Percentiles rank a stretch among this genome's conserved stretches.
Conservation (phyloP, 2,113 vertebrate species). For the Halcyon malimbica region DNA sequence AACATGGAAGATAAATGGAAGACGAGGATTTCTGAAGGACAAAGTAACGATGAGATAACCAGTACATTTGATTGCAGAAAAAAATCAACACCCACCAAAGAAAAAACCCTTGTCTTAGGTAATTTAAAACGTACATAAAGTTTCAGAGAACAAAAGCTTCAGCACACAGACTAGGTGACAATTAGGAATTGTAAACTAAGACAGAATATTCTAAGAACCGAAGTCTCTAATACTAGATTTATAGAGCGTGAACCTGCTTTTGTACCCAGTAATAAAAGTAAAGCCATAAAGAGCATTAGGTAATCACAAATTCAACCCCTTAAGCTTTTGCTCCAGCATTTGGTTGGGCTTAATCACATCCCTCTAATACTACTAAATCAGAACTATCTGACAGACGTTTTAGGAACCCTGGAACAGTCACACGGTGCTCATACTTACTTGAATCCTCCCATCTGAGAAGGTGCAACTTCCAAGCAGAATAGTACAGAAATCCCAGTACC, state of each 20-base stretch:
- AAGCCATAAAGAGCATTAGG: constrained; percentile 47
- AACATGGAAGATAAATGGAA: not conserved
- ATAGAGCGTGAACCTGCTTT: not conserved
- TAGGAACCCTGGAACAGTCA: not conserved
- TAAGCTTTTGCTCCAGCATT: not conserved
- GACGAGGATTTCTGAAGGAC: constrained; percentile 37
- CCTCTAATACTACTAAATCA: not conserved
- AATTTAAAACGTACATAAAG: not conserved
- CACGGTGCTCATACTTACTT: constrained; percentile 82
- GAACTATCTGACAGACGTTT: not conserved
- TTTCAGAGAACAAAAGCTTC: not conserved
- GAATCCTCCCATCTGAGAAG: constrained; percentile 91
- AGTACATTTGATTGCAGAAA: not conserved
- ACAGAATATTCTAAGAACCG: not conserved
- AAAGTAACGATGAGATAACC: not conserved
- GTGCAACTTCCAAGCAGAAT: constrained; percentile 93
- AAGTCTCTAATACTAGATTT: not conserved
- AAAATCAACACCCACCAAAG: not conserved
- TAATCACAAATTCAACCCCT: constrained; percentile 18
- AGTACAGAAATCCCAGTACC: constrained; percentile 96
- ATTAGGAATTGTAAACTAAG: not conserved
- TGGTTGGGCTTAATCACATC: constrained; percentile 5
- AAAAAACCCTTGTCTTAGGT: not conserved
- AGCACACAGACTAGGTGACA: not conserved
- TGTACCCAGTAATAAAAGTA: constrained; percentile 1